These are phyloP conservation scores for Blera fallax DNA, from an alignment of 2,888 invertebrate species.

Conservation along the genomic window DNA sequence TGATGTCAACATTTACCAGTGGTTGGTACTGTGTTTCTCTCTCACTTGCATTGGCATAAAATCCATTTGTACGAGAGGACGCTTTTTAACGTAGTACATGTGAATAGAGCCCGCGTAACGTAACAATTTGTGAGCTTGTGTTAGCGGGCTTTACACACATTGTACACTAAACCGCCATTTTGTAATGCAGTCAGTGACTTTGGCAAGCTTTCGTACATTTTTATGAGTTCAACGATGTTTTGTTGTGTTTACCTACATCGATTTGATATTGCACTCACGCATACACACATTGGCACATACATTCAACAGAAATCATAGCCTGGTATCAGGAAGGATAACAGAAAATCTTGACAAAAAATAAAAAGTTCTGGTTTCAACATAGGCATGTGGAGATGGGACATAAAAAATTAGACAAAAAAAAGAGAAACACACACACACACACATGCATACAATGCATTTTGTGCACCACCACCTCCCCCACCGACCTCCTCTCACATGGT, in stretches of 20 bases:
- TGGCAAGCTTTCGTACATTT: constrained; percentile 71
- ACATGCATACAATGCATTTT: constrained; percentile 57
- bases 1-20: constrained; percentile 67
- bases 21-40: background rate
- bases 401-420: background rate
- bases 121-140: constrained; percentile 58
- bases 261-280: constrained; percentile 42
- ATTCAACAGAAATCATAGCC: background rate
- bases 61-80: constrained; percentile 25
- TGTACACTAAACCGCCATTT: constrained; percentile 74
- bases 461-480: background rate
- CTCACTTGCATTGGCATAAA: constrained; percentile 49
- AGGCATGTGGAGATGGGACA: background rate
- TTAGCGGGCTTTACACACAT: constrained; percentile 52
- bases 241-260: constrained; percentile 47
- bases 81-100: constrained; percentile 37
- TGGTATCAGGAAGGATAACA: background rate
- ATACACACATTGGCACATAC: background rate
- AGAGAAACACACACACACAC: no score
- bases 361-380: background rate
- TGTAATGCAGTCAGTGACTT: constrained; percentile 74
- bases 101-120: constrained; percentile 10
- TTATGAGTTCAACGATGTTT: constrained; percentile 56
- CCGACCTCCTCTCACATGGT: background rate
- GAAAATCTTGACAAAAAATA: background rate